Conservation (phyloP, 2,888 invertebrate species). For the Phyllotreta striolata region DNA sequence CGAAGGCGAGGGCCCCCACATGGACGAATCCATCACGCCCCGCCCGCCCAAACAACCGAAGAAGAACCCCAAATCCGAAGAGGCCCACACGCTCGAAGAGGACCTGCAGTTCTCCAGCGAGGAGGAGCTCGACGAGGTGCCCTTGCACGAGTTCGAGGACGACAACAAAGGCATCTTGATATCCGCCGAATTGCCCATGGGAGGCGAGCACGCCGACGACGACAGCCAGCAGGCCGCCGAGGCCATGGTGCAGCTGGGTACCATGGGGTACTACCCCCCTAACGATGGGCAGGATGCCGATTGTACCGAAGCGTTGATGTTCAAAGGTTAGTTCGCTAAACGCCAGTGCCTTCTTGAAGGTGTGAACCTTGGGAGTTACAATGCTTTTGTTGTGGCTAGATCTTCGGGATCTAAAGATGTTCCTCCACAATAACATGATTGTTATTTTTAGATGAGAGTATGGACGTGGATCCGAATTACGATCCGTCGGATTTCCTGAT, state of each 20-base stretch:
- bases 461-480: constrained; percentile 82
- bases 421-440: too few species aligned
- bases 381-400: too few species aligned
- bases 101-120: constrained; percentile 75
- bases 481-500: constrained; percentile 86
- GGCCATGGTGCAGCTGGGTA: constrained; percentile 77
- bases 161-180: constrained; percentile 58
- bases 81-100: constrained; percentile 60
- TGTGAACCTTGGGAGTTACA: too few species aligned
- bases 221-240: constrained; percentile 75
- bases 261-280: constrained; percentile 70
- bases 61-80: constrained; percentile 59
- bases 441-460: constrained; percentile 73
- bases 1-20: constrained; percentile 64
- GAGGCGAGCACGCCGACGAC: constrained; percentile 51
- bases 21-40: constrained; percentile 54
- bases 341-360: too few species aligned
- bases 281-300: constrained; percentile 50
- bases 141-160: constrained; percentile 64
- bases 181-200: constrained; percentile 60
- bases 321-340: constrained; percentile 45
- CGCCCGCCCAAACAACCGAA: constrained; percentile 52
- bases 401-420: too few species aligned
- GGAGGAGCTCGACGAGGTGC: constrained; percentile 71
- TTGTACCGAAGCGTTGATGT: constrained; percentile 46